phyloP scores from a whole-genome alignment of 1,140 invertebrate genomes.

The Daktulosphaira vitifoliae region DNA sequence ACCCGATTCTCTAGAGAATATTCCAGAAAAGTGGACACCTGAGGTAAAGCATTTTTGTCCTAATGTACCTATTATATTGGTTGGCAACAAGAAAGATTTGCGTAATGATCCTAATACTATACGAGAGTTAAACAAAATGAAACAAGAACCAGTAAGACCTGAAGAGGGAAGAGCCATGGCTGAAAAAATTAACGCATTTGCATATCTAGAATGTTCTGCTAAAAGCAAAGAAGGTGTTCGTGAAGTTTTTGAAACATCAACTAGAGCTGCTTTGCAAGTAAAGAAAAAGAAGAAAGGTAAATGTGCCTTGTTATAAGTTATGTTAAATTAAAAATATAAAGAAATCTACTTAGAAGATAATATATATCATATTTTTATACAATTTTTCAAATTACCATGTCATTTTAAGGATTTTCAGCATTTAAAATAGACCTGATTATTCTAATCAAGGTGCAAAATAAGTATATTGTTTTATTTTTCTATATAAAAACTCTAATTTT shows the following conservation, averaged over 20 bases:
- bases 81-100: slow-evolving; percentile 93
- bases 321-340: slow-evolving; percentile 13
- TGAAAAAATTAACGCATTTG: slow-evolving; percentile 98
- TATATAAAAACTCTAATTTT: slow-evolving; percentile 27
- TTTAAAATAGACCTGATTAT: slow-evolving; percentile 32
- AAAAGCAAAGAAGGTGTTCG: slow-evolving; percentile 99
- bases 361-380: slow-evolving; percentile 33
- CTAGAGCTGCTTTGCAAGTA: slow-evolving; percentile 91
- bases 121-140: slow-evolving; percentile 94
- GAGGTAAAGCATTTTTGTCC: slow-evolving; percentile 97
- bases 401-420: slow-evolving; percentile 30
- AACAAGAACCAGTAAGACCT: slow-evolving; percentile 96
- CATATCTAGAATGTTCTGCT: slow-evolving; percentile 97
- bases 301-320: slow-evolving; percentile 36
- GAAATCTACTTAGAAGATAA: slow-evolving; percentile 33
- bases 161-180: slow-evolving; percentile 97
- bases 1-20: slow-evolving; percentile 93
- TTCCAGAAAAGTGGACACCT: slow-evolving; percentile 95
- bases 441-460: slow-evolving; percentile 29
- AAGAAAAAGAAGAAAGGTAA: slow-evolving; percentile 40
- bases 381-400: slow-evolving; percentile 33
- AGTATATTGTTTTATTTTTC: slow-evolving; percentile 31
- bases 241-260: slow-evolving; percentile 99
- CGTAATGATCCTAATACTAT: slow-evolving; percentile 95
- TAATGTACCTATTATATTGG: slow-evolving; percentile 93